Evolutionary conservation across 2,888 invertebrate genomes (phyloP), one percentile per base, ranked within the genome.

Genomic region (Euplagia quadripunctaria): DNA sequence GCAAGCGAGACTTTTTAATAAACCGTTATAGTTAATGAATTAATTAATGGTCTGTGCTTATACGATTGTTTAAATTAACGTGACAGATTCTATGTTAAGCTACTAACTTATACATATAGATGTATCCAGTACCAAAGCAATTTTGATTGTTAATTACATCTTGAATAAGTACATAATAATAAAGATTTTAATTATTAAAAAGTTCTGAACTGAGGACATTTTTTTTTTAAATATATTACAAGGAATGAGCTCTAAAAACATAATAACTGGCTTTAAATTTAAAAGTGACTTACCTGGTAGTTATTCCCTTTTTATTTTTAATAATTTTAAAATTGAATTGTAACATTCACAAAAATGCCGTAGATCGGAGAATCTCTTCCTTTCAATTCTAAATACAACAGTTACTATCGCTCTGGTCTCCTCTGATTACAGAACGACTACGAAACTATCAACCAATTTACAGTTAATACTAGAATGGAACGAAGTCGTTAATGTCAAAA

Each of bases 401-500:
- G 8, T 63, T 31, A 64, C 9, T 63, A 51, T 42, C 41, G 42
- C 43, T 64, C 43, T 11, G n/a, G 42, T 16, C 41, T 49, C 46
- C 55, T 58, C 14, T 46, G 43, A 71, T 70, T 43, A 64, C 55
- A 42, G 42, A 64, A 70, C 52, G 73, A 76, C 63, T 70, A 72
- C 68, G 31, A 66, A 76, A 81, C 73, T 71, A 20, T 70, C 20
- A 64, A 69, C 72, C 72, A 78, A 72, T 68, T 66, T 77, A 82
- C 43, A 68, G 75, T 78, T 81, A 75, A 63, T 6, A 71, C 77
- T 66, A 76, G 71, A 78, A 76, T 75, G 31, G 75, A 71, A 74
- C 67, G 70, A 75, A 74, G 69, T 72, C 73, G 73, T 81, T 81
- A 78, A 79, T 82, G 79, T 82, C 80, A 81, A 75, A 68, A 82